Conservation (phyloP, 2,113 vertebrate genomes). For the Tympanuchus pallidicinctus region DNA sequence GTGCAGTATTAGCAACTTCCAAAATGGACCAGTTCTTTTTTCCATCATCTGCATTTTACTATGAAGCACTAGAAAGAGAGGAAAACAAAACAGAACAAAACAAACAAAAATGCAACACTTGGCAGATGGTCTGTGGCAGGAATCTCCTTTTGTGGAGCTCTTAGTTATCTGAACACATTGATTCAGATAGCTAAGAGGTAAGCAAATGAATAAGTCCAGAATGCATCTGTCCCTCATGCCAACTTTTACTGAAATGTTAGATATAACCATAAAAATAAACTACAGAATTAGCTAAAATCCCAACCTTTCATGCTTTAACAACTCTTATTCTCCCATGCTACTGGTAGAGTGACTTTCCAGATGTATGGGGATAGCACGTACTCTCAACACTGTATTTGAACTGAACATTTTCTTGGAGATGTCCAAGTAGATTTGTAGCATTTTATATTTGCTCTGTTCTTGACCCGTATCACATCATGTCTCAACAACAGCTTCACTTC, state of each 20-base stretch:
- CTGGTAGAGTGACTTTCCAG: neutral
- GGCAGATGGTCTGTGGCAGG: neutral
- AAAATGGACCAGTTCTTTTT: conserved; percentile 19
- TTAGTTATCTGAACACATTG: neutral
- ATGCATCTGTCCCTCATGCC: neutral
- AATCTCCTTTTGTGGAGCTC: conserved; percentile 9
- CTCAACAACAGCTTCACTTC: neutral
- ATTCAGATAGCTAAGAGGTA: conserved; percentile 9
- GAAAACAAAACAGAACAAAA: rapidly evolving
- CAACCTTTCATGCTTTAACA: neutral
- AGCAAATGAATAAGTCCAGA: neutral
- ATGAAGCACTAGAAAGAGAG: conserved; percentile 29
- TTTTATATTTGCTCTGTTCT: neutral
- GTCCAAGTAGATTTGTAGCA: neutral
- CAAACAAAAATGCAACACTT: neutral
- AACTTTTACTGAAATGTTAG: neutral
- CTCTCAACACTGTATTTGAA: neutral
- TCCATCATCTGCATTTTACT: conserved; percentile 24
- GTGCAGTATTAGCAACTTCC: conserved; percentile 20
- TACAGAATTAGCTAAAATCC: neutral
- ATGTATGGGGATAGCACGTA: neutral
- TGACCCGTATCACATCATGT: neutral
- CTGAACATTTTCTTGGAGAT: neutral
- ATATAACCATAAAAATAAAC: neutral
- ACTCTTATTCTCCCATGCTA: neutral